Base-by-base conservation (phyloP, 64 coral and sea anemone genomes). In the Pachyseris speciosa region DNA sequence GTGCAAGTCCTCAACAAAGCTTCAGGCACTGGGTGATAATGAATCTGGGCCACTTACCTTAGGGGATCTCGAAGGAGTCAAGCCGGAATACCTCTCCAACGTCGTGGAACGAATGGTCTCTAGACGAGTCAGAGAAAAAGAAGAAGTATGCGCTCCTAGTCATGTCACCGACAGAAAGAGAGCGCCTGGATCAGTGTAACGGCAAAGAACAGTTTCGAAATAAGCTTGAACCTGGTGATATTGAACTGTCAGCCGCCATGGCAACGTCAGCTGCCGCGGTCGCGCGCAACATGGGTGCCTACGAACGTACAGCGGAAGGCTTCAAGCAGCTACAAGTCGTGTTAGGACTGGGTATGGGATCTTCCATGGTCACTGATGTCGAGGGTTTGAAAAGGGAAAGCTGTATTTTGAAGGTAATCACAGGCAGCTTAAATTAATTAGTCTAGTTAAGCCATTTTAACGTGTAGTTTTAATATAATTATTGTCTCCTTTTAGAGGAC, bases 191-290 rank as follows among this genome's bases (percentile, higher is more conserved):
- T 61, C 51, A 53, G 1, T 53, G 2, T n/a, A 33, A 59, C 19
- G 77, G 53, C 19, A 19, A 61, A 39, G 57, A 52, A 20, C 32
- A 74, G 8, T 67, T 90, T 19, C 28, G 75, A 51, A 73, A 72
- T 17, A 93, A 72, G 44, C 64, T 96, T 1, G 66, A 79, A 7
- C 90, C 94, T 0, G 2, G 32, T 55, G 72, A 96, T 52, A 27
- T 96, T 16, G 89, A 84, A 24, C 87, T 96, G 53, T 86, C 94
- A 13, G 91, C 92, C 30, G 94, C 94, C 19, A 96, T 96, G 94
- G 88, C 89, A 16, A 96, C 94, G 30, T 81, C 77, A 38, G 94
- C 94, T 28, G 91, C 90, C 28, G 65, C 92, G 22, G 57, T 91
- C 8, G 75, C 80, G 5, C 38, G 49, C 48, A 49, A 53, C 20